A percentile compares a stretch with the other conserved stretches of the same genome.
Conservation (phyloP, 2,113 vertebrate species). For the Willisornis vidua region DNA sequence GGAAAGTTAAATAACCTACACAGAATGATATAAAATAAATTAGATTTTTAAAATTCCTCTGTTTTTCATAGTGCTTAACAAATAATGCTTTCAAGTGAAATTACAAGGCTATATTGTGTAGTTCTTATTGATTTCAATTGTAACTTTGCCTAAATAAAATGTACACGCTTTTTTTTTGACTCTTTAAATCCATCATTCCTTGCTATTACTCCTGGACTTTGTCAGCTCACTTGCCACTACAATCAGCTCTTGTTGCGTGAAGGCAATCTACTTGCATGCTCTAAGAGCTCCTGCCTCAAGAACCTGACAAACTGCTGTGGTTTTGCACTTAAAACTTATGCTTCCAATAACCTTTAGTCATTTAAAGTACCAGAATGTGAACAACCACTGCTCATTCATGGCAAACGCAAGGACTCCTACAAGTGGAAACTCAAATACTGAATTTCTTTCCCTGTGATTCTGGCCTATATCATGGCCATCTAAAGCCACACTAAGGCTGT, state of each 20-base stretch:
- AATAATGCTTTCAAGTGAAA: constrained; percentile 24
- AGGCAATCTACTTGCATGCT: neutral
- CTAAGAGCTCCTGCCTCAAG: neutral
- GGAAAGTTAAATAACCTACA: neutral
- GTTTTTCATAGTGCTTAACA: neutral
- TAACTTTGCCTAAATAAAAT: constrained; percentile 28
- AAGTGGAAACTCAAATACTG: neutral
- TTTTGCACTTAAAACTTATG: neutral
- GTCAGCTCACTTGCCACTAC: neutral
- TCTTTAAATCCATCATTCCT: constrained; percentile 44
- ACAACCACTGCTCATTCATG: neutral
- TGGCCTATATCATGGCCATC: neutral
- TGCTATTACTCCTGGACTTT: neutral
- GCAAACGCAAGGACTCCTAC: neutral
- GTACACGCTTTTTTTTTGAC: neutral
- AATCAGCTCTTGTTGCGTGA: neutral
- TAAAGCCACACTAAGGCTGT: neutral
- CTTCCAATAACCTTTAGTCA: neutral
- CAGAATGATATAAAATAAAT: neutral
- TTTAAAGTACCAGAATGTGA: neutral
- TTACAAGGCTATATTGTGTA: neutral
- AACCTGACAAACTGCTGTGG: neutral
- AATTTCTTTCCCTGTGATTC: neutral
- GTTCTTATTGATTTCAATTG: constrained; percentile 27
- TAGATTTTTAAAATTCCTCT: neutral